These are phyloP conservation scores for Aegotheles bennettii DNA, from an alignment of 2,113 vertebrate species.

Conservation along the genomic window DNA sequence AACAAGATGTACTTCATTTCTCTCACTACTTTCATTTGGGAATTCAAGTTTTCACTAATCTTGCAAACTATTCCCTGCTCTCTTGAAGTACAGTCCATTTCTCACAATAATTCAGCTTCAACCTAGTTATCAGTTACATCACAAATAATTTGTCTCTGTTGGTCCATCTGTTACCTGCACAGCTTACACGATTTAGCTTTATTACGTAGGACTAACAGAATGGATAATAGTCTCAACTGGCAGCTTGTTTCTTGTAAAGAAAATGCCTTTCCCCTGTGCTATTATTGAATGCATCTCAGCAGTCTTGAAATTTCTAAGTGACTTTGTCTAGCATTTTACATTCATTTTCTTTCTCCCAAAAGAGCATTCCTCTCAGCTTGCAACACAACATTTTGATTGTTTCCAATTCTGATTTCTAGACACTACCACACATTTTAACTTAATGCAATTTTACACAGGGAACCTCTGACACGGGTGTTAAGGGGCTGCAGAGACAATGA, in stretches of 20 bases:
- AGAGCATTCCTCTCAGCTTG: not conserved
- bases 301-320: conserved; percentile 6
- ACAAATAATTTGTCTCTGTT: conserved; percentile 47
- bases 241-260: conserved; percentile 1
- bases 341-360: conserved; percentile 11
- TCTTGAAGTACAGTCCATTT: not conserved
- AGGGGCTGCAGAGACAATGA: not conserved
- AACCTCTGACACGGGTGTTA: not conserved
- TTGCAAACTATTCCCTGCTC: not conserved
- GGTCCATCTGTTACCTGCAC: not conserved
- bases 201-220: conserved; percentile 12
- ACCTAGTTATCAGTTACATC: conserved; percentile 8
- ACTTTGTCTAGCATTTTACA: not conserved
- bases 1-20: not conserved
- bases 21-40: conserved; percentile 15
- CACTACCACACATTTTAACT: not conserved
- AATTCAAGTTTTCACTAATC: conserved; percentile 4
- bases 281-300: not conserved
- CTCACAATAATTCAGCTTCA: not conserved
- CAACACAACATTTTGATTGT: not conserved
- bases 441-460: not conserved
- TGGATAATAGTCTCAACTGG: conserved; percentile 5
- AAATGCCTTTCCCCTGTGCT: not conserved
- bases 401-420: conserved; percentile 18
- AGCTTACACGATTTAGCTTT: conserved; percentile 28